These are phyloP conservation scores for Platichthys flesus DNA, from an alignment of 2,113 vertebrate species.

Conservation along the genomic window DNA sequence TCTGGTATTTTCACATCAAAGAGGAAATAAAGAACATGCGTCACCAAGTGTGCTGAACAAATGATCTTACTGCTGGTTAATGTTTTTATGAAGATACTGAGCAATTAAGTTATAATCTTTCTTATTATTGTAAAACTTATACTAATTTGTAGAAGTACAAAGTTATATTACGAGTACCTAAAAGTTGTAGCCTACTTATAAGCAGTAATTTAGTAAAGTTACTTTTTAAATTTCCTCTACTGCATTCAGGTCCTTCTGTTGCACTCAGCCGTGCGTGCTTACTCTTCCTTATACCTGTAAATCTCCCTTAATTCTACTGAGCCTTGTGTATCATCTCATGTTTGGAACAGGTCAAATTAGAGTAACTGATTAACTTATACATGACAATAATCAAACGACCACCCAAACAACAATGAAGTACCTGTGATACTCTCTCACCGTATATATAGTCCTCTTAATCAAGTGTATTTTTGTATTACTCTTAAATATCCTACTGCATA, in stretches of 20 bases:
- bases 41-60: background rate
- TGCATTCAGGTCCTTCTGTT: too few relatives aligned
- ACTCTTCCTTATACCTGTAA: background rate
- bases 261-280: too few relatives aligned
- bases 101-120: background rate
- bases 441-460: background rate
- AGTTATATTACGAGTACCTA: too few relatives aligned
- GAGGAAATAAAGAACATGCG: constrained; percentile 15
- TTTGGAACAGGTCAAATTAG: background rate
- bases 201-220: too few relatives aligned
- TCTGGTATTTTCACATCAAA: constrained; percentile 64
- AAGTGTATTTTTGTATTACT: too few relatives aligned
- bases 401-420: background rate
- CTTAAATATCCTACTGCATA: too few relatives aligned
- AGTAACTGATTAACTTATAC: background rate
- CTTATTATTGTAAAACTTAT: background rate
- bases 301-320: background rate
- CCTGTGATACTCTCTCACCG: background rate
- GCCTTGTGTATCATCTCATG: background rate
- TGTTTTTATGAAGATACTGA: background rate
- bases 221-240: background rate
- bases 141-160: too few relatives aligned
- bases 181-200: too few relatives aligned
- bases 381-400: background rate
- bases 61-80: constrained; percentile 7